Percentiles rank a stretch among this genome's conserved stretches.
These are phyloP conservation scores for Apolygus lucorum DNA, from an alignment of 1,140 invertebrate genomes.

Conservation along the genomic window DNA sequence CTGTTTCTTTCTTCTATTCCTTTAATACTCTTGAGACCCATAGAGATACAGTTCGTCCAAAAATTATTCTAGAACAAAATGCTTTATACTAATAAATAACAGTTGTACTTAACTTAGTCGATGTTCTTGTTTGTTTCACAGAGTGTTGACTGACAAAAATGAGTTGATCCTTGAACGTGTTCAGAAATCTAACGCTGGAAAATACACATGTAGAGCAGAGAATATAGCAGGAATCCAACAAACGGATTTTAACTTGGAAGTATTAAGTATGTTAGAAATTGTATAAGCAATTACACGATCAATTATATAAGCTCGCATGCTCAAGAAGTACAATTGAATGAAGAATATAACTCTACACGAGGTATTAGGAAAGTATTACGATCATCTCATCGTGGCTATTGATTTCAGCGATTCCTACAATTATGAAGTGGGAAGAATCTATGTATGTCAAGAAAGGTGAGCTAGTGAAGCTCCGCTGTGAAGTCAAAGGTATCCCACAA, in stretches of 20 bases:
- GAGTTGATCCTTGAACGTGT: conserved; percentile 31
- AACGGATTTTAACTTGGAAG: conserved; percentile 25
- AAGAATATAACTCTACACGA: too few relatives aligned
- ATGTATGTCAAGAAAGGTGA: conserved; percentile 28
- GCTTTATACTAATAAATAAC: too few relatives aligned
- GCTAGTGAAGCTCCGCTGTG: conserved; percentile 28
- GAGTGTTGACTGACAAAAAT: neutral
- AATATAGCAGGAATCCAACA: conserved; percentile 32
- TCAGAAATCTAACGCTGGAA: conserved; percentile 40
- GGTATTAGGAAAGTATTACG: too few relatives aligned
- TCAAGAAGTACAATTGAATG: too few relatives aligned
- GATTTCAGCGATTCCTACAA: conserved; percentile 30
- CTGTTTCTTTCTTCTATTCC: too few relatives aligned
- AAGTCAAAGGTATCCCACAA: conserved; percentile 28
- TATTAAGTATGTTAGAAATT: conserved; percentile 32
- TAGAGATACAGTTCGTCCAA: too few relatives aligned
- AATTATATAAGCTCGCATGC: too few relatives aligned
- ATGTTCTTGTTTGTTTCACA: neutral
- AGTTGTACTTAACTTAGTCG: neutral
- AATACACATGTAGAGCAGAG: conserved; percentile 39
- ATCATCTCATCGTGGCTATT: too few relatives aligned
- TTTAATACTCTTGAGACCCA: too few relatives aligned
- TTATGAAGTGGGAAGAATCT: conserved; percentile 10
- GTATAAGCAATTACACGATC: too few relatives aligned
- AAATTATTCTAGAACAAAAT: too few relatives aligned